Evolutionary conservation across 1,140 invertebrate genomes (phyloP).

Genomic region (Cydia strobilella): DNA sequence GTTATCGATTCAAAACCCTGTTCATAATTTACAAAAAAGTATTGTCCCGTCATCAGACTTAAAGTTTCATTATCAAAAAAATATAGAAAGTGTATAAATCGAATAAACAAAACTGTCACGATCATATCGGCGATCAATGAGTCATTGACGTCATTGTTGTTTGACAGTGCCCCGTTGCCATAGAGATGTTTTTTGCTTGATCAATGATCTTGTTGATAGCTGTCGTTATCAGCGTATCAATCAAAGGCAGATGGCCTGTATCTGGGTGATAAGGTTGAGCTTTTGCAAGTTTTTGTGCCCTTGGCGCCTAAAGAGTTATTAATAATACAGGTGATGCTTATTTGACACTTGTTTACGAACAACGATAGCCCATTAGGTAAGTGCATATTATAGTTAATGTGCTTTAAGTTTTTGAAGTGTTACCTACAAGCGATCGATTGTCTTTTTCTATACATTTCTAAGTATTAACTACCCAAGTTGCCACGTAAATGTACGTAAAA

Average conservation of each 20-base stretch:
- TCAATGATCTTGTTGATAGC: conserved; percentile 3
- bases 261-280: neutral
- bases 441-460: too few species aligned
- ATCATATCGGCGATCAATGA: conserved; percentile 8
- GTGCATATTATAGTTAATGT: too few species aligned
- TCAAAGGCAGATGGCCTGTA: neutral
- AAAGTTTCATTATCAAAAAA: neutral
- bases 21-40: neutral
- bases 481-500: too few species aligned
- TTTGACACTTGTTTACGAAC: neutral
- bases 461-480: too few species aligned
- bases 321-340: neutral
- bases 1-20: neutral
- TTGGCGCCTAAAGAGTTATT: neutral
- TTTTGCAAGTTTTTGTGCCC: conserved; percentile 6
- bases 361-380: too few species aligned
- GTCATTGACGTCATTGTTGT: neutral
- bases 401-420: too few species aligned
- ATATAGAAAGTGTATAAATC: neutral
- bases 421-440: too few species aligned
- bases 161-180: conserved; percentile 1
- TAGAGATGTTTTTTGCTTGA: neutral
- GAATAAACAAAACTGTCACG: conserved; percentile 4
- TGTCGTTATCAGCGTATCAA: neutral
- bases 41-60: conserved; percentile 7